Conservation (phyloP, 1,140 invertebrate genomes). For the Drosophila ohnishii region DNA sequence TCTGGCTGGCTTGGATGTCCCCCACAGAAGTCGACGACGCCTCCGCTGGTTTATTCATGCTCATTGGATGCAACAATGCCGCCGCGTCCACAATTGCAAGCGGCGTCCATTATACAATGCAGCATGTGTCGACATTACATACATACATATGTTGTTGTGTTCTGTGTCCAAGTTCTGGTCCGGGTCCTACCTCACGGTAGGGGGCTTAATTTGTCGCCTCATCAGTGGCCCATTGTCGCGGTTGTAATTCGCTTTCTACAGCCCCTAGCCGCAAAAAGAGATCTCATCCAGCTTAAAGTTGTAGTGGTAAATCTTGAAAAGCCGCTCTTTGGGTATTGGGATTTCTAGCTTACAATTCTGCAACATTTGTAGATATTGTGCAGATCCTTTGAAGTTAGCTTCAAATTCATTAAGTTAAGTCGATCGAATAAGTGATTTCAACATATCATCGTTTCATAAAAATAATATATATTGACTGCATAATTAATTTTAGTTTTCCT, state of each 20-base stretch:
- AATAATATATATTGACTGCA: background rate
- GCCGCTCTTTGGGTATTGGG: background rate
- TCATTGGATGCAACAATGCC: slow-evolving; percentile 44
- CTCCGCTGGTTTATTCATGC: slow-evolving; percentile 35
- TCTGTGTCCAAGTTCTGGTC: slow-evolving; percentile 18
- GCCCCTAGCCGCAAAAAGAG: background rate
- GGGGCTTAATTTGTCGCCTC: slow-evolving; percentile 18
- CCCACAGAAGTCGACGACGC: slow-evolving; percentile 38
- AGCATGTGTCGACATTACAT: background rate
- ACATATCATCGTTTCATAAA: background rate
- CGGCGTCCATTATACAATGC: slow-evolving; percentile 23
- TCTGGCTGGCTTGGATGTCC: slow-evolving; percentile 16
- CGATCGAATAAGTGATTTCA: background rate
- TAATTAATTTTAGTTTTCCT: background rate
- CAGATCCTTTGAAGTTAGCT: background rate
- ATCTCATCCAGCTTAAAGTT: background rate
- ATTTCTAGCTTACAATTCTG: background rate
- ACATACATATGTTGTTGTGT: background rate
- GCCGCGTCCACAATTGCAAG: slow-evolving; percentile 30
- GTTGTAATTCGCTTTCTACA: slow-evolving; percentile 18
- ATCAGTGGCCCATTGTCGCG: slow-evolving; percentile 23
- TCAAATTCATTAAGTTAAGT: background rate
- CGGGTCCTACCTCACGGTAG: slow-evolving; percentile 34
- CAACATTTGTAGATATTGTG: background rate
- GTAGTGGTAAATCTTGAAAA: background rate